Percentiles rank a stretch among this genome's conserved stretches.
These are phyloP conservation scores for Alcedo atthis DNA, from an alignment of 2,797 vertebrate genomes.

Conservation along the genomic window DNA sequence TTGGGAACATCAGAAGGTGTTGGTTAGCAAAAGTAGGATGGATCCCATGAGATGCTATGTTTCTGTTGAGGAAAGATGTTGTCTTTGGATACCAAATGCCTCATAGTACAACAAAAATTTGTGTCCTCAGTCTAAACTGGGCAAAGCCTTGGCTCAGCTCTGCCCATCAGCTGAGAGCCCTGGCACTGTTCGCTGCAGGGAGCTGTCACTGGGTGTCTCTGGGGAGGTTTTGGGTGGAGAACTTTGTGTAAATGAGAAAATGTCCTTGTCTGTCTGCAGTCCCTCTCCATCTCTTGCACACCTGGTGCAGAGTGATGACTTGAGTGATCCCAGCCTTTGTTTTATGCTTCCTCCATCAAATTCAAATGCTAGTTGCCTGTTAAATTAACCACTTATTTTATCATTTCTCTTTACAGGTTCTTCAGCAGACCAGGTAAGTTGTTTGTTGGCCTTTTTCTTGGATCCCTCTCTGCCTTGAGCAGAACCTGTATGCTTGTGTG, in stretches of 20 bases:
- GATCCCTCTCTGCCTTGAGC: background rate
- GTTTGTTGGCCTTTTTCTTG: background rate
- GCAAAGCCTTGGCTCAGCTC: background rate
- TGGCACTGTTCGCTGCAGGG: background rate
- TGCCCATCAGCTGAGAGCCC: background rate
- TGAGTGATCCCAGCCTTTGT: background rate
- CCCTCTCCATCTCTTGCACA: background rate
- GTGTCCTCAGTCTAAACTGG: background rate
- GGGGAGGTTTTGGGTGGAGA: background rate
- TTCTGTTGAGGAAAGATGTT: background rate
- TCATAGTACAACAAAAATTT: accelerated
- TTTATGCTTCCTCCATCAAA: background rate
- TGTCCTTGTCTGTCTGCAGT: background rate
- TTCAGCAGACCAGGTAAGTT: conserved; percentile 76
- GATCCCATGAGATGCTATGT: accelerated
- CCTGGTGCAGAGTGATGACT: accelerated
- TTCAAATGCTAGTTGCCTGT: background rate
- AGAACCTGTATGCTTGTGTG: background rate
- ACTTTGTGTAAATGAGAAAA: background rate
- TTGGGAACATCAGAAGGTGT: background rate
- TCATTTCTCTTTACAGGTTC: conserved; percentile 68
- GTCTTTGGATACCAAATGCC: accelerated
- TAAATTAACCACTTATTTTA: background rate
- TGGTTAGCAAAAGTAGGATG: background rate
- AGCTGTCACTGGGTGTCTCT: background rate